Percentiles rank a stretch among this genome's conserved stretches.
Conservation (phyloP, 2,888 invertebrate genomes). For the Athalia cordata region DNA sequence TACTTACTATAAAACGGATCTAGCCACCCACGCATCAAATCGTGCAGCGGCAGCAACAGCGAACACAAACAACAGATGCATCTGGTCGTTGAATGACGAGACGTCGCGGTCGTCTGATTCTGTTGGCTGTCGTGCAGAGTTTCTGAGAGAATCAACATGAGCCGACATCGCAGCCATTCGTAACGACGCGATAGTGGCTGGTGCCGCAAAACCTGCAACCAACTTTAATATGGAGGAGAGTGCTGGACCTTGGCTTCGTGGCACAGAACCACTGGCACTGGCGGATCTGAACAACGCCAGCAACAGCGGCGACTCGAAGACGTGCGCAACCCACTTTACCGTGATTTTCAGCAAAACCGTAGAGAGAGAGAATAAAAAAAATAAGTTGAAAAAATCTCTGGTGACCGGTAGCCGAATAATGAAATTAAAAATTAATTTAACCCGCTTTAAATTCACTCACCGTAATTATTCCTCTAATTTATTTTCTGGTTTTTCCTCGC, state of each 20-base stretch:
- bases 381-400: not conserved
- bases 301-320: conserved; percentile 6
- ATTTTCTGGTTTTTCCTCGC: conserved; percentile 1
- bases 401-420: not conserved
- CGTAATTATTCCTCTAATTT: not conserved
- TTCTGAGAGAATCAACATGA: no score
- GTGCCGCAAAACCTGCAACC: not conserved
- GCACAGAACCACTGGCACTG: conserved; percentile 40
- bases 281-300: conserved; percentile 28
- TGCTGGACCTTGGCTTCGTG: conserved; percentile 45
- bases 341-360: not conserved
- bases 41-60: not conserved
- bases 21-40: not conserved
- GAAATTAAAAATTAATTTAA: conserved; percentile 3
- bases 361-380: no score
- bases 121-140: conserved; percentile 1
- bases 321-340: conserved; percentile 31
- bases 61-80: conserved; percentile 25
- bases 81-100: conserved; percentile 27
- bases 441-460: not conserved
- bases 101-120: not conserved
- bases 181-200: not conserved
- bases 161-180: not conserved
- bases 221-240: conserved; percentile 41
- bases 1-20: not conserved